Evolutionary conservation across 1,140 invertebrate genomes (phyloP).

Genomic region (Plodia interpunctella): DNA sequence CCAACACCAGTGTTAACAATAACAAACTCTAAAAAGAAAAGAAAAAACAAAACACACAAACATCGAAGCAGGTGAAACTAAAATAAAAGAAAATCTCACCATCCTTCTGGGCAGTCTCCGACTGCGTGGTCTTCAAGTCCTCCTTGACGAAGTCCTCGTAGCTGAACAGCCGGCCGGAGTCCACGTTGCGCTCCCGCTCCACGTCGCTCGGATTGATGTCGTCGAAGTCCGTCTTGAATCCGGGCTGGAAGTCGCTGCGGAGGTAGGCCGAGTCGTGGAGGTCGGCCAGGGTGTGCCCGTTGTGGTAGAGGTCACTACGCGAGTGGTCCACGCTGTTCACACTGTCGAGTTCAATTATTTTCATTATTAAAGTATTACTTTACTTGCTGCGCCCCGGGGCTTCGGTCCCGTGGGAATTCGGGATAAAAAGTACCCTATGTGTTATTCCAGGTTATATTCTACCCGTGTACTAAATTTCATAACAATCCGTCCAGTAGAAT

Average conservation of each 20-base stretch:
- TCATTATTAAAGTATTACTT: no score
- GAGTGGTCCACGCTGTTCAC: neutral
- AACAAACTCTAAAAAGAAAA: no score
- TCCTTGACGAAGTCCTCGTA: neutral
- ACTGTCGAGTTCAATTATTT: no score
- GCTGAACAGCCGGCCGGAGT: neutral
- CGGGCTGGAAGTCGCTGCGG: neutral
- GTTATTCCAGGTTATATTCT: no score
- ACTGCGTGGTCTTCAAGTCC: neutral
- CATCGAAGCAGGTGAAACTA: no score
- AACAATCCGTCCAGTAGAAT: no score
- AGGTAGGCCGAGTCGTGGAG: neutral
- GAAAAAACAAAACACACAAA: no score
- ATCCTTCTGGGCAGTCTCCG: constrained; percentile 15
- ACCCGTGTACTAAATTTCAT: no score
- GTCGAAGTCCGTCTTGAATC: neutral
- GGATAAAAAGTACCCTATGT: no score
- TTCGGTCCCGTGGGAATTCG: no score
- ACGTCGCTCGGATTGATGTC: neutral
- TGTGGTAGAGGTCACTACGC: neutral
- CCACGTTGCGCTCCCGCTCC: neutral
- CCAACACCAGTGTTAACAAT: no score
- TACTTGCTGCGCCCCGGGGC: no score
- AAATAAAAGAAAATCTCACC: neutral
- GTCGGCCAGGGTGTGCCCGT: neutral